These are phyloP conservation scores for Cydia amplana DNA, from an alignment of 1,140 invertebrate species.

Conservation along the genomic window DNA sequence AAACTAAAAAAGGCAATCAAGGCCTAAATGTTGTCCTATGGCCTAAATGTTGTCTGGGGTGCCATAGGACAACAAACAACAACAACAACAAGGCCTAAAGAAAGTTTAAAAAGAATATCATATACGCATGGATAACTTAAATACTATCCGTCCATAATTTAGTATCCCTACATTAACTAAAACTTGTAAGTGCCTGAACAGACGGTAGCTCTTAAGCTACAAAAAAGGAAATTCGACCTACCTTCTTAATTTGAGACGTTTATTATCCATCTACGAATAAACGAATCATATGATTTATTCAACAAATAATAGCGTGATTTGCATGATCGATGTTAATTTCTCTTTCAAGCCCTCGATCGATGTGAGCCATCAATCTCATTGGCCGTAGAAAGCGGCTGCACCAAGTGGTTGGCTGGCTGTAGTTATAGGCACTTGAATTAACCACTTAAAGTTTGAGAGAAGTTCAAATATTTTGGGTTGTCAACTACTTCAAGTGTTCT, in stretches of 20 bases:
- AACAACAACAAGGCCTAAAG: too few species aligned
- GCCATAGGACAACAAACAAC: too few species aligned
- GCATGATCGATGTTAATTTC: constrained; percentile 19
- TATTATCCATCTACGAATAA: neutral
- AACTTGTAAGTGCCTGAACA: too few species aligned
- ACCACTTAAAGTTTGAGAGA: constrained; percentile 15
- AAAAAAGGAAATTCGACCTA: neutral
- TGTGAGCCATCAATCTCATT: neutral
- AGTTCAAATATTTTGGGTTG: constrained; percentile 5
- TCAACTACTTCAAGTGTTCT: neutral
- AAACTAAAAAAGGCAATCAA: too few species aligned
- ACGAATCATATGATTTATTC: constrained; percentile 8
- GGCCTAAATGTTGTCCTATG: too few species aligned
- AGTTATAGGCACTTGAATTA: neutral
- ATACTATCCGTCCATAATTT: too few species aligned
- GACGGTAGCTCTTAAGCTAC: neutral
- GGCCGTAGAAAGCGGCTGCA: constrained; percentile 6
- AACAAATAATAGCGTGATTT: neutral
- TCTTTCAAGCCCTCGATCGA: constrained; percentile 11
- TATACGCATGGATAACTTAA: too few species aligned
- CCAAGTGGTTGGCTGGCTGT: neutral
- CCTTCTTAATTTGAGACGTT: neutral
- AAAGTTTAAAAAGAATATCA: too few species aligned
- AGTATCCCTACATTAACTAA: too few species aligned
- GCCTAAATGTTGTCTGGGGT: too few species aligned